These are phyloP conservation scores for Dufourea novaeangliae DNA, from an alignment of 1,140 invertebrate species.

Conservation along the genomic window DNA sequence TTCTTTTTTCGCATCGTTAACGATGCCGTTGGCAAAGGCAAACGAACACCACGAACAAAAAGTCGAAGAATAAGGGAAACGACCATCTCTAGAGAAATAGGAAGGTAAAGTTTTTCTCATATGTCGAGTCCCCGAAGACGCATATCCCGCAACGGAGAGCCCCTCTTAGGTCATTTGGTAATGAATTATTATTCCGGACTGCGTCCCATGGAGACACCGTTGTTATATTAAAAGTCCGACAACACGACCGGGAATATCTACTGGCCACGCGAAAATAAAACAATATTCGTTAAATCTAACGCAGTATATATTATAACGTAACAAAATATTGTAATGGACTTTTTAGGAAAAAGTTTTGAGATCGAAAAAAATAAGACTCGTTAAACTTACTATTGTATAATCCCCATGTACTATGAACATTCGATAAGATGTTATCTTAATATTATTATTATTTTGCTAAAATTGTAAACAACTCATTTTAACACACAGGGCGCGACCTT, in stretches of 20 bases:
- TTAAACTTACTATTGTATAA: too few relatives aligned
- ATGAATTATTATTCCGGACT: constrained; percentile 52
- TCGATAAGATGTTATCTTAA: too few relatives aligned
- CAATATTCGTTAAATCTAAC: neutral
- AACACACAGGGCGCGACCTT: too few relatives aligned
- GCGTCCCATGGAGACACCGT: neutral
- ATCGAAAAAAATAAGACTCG: too few relatives aligned
- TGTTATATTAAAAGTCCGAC: constrained; percentile 32
- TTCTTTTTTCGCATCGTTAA: neutral
- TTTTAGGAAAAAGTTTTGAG: too few relatives aligned
- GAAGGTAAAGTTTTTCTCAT: constrained; percentile 37
- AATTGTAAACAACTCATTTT: too few relatives aligned
- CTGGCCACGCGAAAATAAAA: neutral
- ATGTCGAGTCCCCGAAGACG: constrained; percentile 8
- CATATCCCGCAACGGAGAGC: constrained; percentile 1
- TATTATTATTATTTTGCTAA: too few relatives aligned
- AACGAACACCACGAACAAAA: constrained; percentile 17
- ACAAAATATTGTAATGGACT: too few relatives aligned
- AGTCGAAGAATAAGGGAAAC: neutral
- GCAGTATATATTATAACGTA: too few relatives aligned
- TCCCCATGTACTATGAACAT: too few relatives aligned
- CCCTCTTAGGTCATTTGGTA: constrained; percentile 9
- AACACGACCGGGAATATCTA: neutral
- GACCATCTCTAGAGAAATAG: constrained; percentile 49
- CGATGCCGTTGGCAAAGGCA: neutral